phyloP scores from a whole-genome alignment of 2,113 vertebrate genomes.

The Monopterus albus region DNA sequence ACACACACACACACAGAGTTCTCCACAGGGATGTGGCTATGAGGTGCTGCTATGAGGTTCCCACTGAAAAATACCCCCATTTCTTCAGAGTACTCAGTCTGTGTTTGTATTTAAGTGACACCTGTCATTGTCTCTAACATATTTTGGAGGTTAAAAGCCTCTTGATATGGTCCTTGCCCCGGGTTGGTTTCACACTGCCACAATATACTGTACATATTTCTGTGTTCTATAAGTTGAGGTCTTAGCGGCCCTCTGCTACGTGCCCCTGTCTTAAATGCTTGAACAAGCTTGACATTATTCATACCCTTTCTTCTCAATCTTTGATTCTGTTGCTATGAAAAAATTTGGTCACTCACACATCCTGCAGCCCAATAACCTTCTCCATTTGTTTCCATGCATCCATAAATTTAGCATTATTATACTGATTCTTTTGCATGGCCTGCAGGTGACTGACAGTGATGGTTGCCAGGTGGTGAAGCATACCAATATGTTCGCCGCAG shows the following conservation, averaged over 20 bases:
- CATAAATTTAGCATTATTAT: constrained; percentile 1
- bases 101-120: constrained; percentile 13
- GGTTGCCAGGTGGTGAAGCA: constrained; percentile 33
- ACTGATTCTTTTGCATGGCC: constrained; percentile 5
- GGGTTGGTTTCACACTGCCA: constrained; percentile 1
- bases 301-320: too few relatives aligned
- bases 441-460: constrained; percentile 3
- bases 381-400: not conserved
- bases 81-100: not conserved
- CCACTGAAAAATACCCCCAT: constrained; percentile 6
- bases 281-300: constrained; percentile 14
- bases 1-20: not conserved
- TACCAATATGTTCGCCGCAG: constrained; percentile 98
- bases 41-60: constrained; percentile 30
- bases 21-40: constrained; percentile 23
- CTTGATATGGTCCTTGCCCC: constrained; percentile 2
- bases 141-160: constrained; percentile 3
- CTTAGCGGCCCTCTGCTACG: not conserved
- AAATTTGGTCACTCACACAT: constrained; percentile 43
- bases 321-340: not conserved
- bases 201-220: constrained; percentile 10
- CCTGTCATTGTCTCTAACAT: not conserved
- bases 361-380: not conserved
- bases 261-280: not conserved
- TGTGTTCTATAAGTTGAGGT: constrained; percentile 16